Percentiles rank a stretch among this genome's conserved stretches.
Evolutionary conservation across 2,113 vertebrate species (phyloP).

Genomic region (Dipodomys spectabilis): DNA sequence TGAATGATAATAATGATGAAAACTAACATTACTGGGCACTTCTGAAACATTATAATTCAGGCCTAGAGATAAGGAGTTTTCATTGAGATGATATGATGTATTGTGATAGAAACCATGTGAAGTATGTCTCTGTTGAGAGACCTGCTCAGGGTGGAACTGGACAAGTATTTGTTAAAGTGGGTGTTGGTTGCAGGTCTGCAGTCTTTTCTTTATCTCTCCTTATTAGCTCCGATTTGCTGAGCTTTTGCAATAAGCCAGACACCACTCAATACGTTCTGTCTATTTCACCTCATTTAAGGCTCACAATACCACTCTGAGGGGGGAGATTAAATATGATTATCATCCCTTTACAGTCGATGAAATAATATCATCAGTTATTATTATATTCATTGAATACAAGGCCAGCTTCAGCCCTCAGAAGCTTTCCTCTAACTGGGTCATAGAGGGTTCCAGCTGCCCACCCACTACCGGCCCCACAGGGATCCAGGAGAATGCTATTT

Average conservation of each 20-base stretch:
- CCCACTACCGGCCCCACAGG: slow-evolving; percentile 67
- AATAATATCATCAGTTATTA: slow-evolving; percentile 18
- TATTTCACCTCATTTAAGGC: slow-evolving; percentile 20
- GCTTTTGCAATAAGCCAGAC: not conserved
- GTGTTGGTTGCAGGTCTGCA: not conserved
- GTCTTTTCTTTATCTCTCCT: not conserved
- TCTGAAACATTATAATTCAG: not conserved
- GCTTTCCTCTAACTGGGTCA: slow-evolving; percentile 78
- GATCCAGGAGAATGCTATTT: slow-evolving; percentile 76
- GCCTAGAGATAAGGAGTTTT: not conserved
- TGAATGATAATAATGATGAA: not conserved
- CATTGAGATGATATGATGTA: not conserved
- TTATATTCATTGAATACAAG: not conserved
- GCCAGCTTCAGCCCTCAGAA: slow-evolving; percentile 54
- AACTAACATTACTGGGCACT: not conserved
- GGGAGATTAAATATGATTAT: slow-evolving; percentile 38
- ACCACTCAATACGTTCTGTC: not conserved
- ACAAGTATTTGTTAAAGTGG: not conserved
- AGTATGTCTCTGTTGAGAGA: not conserved
- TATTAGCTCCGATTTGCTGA: not conserved
- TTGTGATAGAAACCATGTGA: not conserved
- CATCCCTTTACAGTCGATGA: not conserved
- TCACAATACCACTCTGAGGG: not conserved
- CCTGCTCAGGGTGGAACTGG: not conserved
- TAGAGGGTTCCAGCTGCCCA: slow-evolving; percentile 76